Percentiles rank a stretch among this genome's conserved stretches.
Conservation (phyloP, 2,888 invertebrate species). For the Drosophila putrida region DNA sequence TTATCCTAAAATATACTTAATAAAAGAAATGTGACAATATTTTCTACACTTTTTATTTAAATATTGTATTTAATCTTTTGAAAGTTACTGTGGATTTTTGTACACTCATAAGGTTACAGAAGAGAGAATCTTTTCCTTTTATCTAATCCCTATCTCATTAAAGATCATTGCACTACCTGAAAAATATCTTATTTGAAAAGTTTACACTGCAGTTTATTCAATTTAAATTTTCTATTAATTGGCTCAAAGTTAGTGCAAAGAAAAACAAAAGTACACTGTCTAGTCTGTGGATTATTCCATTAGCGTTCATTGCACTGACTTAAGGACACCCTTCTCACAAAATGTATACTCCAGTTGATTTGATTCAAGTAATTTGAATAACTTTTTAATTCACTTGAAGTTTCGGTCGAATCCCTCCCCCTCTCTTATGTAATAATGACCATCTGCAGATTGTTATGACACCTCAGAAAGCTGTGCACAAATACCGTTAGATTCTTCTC, state of each 20-base stretch:
- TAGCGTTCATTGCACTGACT: conserved; percentile 8
- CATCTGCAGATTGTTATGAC: conserved; percentile 40
- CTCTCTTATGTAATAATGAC: conserved; percentile 7
- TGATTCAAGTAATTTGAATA: conserved; percentile 32
- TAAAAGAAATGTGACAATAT: no score
- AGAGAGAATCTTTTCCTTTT: no score
- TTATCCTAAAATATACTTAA: no score
- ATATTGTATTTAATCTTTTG: no score
- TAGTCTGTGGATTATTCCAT: not conserved
- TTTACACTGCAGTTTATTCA: not conserved
- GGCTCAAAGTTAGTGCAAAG: not conserved
- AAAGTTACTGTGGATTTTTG: no score
- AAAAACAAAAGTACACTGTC: not conserved
- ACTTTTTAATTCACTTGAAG: conserved; percentile 53
- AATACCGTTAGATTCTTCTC: conserved; percentile 6
- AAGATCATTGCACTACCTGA: no score
- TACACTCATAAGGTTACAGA: no score
- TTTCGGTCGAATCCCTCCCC: not conserved
- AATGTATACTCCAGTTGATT: conserved; percentile 13
- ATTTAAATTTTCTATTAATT: not conserved
- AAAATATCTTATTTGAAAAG: no score
- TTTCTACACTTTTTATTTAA: no score
- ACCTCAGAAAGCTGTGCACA: conserved; percentile 30
- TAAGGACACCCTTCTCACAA: not conserved
- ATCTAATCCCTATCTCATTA: no score